Base-by-base conservation (phyloP, 2,888 invertebrate genomes). In the Harmothoe impar region DNA sequence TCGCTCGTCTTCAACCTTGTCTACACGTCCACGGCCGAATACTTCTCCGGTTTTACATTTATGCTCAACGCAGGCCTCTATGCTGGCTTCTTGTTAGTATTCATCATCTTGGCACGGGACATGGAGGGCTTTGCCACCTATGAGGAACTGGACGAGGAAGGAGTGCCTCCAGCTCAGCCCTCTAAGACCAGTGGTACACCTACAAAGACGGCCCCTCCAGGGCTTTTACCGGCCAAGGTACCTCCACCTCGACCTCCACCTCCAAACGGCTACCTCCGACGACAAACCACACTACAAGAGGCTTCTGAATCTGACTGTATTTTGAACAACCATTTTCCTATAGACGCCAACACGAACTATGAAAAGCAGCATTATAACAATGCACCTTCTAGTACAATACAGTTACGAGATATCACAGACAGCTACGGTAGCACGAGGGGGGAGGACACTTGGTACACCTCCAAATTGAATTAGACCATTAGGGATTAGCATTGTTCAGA, bases 1-100 rank as follows among this genome's bases (percentile, higher is more conserved):
- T 95, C 96, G 0, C 91, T 95, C 7, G 90, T 96, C 15, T 96
- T 96, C 94, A 96, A 96, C 93, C 94, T 94, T 23, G 90, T 96
- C 20, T 95, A 94, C 91, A 93, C 93, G 52, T 93, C 94, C 29
- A 96, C 96, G 10, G 92, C 95, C 33, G 91, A 93, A 52, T 93
- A 95, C 90, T 94, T 94, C 91, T 94, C 94, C 89, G 96, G 96
- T 17, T 94, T 96, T 35, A 77, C 90, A 17, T 90, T 90, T 54
- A 54, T 90, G 84, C 84, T 90, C 31, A 90, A 72, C 23, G 78
- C 90, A 25, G 72, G 72, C 12, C 81, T 90, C 52, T 90, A 90
- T 35, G 72, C 52, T 20, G n/a, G 35, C 81, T 77, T 90, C 54
- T 78, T 90, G 52, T 29, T 90, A n/a, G 90, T 90, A 23, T 54